A percentile compares a stretch with the other conserved stretches of the same genome.
Evolutionary conservation across 2,797 vertebrate genomes (phyloP).

Genomic region (Sparus aurata): DNA sequence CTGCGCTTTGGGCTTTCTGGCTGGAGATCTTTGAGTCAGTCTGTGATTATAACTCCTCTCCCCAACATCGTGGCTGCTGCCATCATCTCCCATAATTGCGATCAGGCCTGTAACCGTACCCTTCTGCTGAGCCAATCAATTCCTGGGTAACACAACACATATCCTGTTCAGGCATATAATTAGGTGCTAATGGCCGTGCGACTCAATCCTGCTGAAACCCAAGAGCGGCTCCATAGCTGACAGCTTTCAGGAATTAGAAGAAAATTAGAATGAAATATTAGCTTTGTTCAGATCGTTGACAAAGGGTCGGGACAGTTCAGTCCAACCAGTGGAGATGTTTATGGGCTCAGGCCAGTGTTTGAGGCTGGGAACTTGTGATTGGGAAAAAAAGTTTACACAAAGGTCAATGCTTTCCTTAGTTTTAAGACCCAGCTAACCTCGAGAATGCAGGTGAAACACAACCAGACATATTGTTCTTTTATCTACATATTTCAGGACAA

Average conservation of each 20-base stretch:
- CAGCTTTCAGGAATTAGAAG: slow-evolving; percentile 65
- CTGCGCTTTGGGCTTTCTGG: not conserved
- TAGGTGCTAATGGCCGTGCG: slow-evolving; percentile 78
- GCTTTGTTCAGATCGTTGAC: not conserved
- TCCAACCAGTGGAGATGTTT: not conserved
- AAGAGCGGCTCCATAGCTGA: slow-evolving; percentile 36
- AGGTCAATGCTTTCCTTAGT: not conserved
- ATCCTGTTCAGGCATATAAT: slow-evolving; percentile 75
- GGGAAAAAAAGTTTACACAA: not conserved
- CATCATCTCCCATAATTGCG: slow-evolving; percentile 52
- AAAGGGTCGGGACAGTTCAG: not conserved
- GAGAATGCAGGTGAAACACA: not conserved
- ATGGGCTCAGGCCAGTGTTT: not conserved
- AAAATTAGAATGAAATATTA: slow-evolving; percentile 14
- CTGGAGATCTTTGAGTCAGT: not conserved
- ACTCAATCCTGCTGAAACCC: slow-evolving; percentile 65
- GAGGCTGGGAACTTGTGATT: not conserved
- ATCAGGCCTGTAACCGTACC: slow-evolving; percentile 70
- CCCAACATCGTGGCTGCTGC: slow-evolving; percentile 5
- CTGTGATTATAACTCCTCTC: slow-evolving; percentile 37
- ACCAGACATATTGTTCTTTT: not conserved
- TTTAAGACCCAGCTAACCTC: not conserved
- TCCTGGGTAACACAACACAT: slow-evolving; percentile 77
- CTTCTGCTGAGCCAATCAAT: slow-evolving; percentile 75
- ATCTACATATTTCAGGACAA: not conserved